Conservation (phyloP, 1,140 invertebrate genomes). For the Notospermus geniculatus region DNA sequence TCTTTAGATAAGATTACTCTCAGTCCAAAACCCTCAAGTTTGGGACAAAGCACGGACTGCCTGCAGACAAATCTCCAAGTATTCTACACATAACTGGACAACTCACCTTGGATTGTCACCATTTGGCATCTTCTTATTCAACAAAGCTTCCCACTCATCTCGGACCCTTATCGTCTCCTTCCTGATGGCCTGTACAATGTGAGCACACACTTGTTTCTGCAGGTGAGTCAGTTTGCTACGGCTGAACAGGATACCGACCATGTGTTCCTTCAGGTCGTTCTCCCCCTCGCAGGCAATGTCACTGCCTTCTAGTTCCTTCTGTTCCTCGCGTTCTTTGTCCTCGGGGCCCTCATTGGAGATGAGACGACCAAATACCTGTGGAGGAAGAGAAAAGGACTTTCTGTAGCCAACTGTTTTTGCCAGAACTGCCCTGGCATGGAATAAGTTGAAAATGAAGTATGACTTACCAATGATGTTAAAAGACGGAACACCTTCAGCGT, state of each 20-base stretch:
- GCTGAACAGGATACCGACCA: constrained; percentile 95
- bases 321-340: constrained; percentile 37
- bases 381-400: constrained; percentile 15
- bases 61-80: no score
- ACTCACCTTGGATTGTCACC: constrained; percentile 25
- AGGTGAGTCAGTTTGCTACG: constrained; percentile 88
- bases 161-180: constrained; percentile 80
- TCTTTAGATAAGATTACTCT: no score
- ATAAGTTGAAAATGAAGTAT: constrained; percentile 10
- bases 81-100: no score
- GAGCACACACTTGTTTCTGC: constrained; percentile 90
- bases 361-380: constrained; percentile 86
- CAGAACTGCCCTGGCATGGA: no score
- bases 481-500: constrained; percentile 91
- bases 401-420: no score
- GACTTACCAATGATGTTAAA: constrained; percentile 79
- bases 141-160: constrained; percentile 83
- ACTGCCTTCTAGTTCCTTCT: constrained; percentile 52
- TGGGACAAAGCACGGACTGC: no score
- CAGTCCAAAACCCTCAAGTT: no score
- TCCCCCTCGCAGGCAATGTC: constrained; percentile 62
- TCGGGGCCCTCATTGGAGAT: constrained; percentile 56
- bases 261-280: constrained; percentile 89
- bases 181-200: constrained; percentile 89
- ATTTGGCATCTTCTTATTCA: constrained; percentile 17